A percentile compares a stretch with the other conserved stretches of the same genome.
Conservation (phyloP, 2,113 vertebrate species). For the Accipiter virgatus region DNA sequence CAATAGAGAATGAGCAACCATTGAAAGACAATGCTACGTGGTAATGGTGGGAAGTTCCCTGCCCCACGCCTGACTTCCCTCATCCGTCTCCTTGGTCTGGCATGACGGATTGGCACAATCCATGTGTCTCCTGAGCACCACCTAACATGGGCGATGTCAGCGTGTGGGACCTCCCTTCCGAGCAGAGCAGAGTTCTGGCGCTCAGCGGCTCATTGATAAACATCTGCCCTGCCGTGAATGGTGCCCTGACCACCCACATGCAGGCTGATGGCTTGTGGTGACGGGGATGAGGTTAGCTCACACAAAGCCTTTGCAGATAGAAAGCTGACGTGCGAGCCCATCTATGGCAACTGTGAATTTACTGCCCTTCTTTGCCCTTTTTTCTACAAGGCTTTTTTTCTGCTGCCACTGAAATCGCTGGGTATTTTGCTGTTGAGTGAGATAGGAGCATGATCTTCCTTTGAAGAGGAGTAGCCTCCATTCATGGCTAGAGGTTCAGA, state of each 20-base stretch:
- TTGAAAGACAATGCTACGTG: rapidly evolving
- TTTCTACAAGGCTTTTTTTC: neutral
- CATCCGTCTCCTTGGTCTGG: neutral
- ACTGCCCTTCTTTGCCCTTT: neutral
- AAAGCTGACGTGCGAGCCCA: neutral
- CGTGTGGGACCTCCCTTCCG: neutral
- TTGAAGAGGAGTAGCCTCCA: neutral
- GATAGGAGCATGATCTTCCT: neutral
- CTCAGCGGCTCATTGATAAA: neutral
- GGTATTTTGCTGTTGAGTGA: neutral
- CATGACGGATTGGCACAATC: neutral
- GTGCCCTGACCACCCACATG: neutral
- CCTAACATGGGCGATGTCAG: neutral
- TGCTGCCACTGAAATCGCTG: neutral
- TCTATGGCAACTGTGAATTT: neutral
- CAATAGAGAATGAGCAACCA: neutral
- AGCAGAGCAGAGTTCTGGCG: neutral
- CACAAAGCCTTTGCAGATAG: neutral
- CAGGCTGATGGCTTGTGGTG: neutral
- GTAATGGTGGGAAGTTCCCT: neutral
- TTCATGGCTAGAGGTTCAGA: neutral
- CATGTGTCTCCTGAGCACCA: neutral
- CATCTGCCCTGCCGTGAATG: rapidly evolving
- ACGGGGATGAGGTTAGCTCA: neutral
- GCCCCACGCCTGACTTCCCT: neutral